Percentiles rank a stretch among this genome's conserved stretches.
These are phyloP conservation scores for Orchesella cincta DNA, from an alignment of 1,140 invertebrate genomes.

Conservation along the genomic window DNA sequence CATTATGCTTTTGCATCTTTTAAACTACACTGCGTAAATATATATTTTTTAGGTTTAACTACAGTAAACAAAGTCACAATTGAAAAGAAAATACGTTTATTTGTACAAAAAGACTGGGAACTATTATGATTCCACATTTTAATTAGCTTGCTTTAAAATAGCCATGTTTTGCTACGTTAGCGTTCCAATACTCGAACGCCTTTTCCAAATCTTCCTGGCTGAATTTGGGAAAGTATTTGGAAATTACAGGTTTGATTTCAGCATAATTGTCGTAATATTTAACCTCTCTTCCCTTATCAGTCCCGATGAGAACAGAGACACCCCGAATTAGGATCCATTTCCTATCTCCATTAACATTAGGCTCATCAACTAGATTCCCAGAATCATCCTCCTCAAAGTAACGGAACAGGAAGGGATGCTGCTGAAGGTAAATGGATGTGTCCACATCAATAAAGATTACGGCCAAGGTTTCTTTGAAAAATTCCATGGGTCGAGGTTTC, in stretches of 20 bases:
- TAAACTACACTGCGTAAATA: too few relatives aligned
- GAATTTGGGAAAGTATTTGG: constrained; percentile 21
- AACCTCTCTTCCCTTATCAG: not conserved
- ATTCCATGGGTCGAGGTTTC: not conserved
- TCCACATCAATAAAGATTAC: not conserved
- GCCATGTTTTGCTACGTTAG: too few relatives aligned
- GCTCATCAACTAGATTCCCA: not conserved
- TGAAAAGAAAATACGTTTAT: too few relatives aligned
- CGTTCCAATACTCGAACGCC: not conserved
- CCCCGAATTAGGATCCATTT: constrained; percentile 18
- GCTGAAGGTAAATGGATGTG: not conserved
- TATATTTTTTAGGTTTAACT: too few relatives aligned
- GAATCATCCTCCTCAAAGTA: constrained; percentile 17
- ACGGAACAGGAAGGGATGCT: not conserved
- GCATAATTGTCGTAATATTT: constrained; percentile 2
- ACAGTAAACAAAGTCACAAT: too few relatives aligned
- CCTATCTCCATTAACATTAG: not conserved
- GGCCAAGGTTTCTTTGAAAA: not conserved
- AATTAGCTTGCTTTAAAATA: too few relatives aligned
- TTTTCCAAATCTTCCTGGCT: not conserved
- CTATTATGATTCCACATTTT: too few relatives aligned
- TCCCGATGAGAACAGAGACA: not conserved
- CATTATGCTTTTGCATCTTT: constrained; percentile 27
- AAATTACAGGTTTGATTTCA: constrained; percentile 7
- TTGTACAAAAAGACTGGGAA: too few relatives aligned